phyloP scores from a whole-genome alignment of 2,797 vertebrate genomes.

The Gila robusta region DNA sequence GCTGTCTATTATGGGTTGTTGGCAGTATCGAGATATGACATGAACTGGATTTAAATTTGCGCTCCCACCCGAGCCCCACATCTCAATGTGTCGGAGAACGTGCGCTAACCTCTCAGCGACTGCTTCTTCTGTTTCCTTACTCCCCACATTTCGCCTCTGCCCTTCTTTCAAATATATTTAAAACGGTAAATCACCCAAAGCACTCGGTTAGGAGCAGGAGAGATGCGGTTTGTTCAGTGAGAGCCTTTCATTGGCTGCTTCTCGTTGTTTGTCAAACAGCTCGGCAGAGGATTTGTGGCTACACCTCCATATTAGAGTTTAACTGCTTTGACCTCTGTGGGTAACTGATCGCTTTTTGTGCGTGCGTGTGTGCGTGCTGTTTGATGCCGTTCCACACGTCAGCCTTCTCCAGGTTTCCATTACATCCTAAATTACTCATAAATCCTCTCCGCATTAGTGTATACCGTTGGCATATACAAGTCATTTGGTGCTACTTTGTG shows the following conservation, averaged over 20 bases:
- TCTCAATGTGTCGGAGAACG: constrained; percentile 5
- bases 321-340: constrained; percentile 47
- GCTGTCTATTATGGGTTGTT: background rate
- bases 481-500: constrained; percentile 45
- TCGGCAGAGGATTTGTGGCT: constrained; percentile 60
- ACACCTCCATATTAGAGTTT: constrained; percentile 63
- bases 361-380: background rate
- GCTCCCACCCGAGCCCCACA: background rate
- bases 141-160: constrained; percentile 6
- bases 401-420: constrained; percentile 54
- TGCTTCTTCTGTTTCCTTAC: constrained; percentile 22
- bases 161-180: constrained; percentile 29
- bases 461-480: constrained; percentile 38
- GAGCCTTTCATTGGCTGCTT: constrained; percentile 75
- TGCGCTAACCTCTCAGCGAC: background rate
- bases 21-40: background rate
- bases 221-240: constrained; percentile 81
- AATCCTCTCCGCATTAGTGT: constrained; percentile 40
- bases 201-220: constrained; percentile 71
- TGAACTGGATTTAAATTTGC: background rate
- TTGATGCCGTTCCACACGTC: constrained; percentile 28
- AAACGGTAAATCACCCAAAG: constrained; percentile 28
- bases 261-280: constrained; percentile 78
- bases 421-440: constrained; percentile 39
- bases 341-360: constrained; percentile 37